A percentile compares a stretch with the other conserved stretches of the same genome.
phyloP scores from a whole-genome alignment of 2,113 vertebrate species.

The Myocastor coypus region DNA sequence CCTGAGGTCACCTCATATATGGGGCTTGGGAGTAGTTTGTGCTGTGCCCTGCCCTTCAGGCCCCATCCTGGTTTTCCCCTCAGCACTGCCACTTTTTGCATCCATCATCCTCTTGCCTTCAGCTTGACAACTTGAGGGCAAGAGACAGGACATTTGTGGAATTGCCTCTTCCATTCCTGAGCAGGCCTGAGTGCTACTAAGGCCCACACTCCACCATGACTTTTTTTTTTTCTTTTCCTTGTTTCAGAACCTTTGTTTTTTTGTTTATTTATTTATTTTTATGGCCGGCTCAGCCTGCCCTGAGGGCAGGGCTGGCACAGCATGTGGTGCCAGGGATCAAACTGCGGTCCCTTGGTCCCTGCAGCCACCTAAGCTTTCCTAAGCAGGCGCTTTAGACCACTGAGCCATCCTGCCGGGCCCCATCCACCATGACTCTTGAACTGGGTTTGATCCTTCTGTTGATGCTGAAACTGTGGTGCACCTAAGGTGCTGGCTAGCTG shows the following conservation, averaged over 20 bases:
- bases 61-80: neutral
- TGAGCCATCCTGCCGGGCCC: no score
- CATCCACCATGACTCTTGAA: neutral
- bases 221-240: no score
- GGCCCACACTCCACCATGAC: neutral
- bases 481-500: neutral
- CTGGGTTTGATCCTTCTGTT: neutral
- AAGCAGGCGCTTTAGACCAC: no score
- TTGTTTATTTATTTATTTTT: no score
- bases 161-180: neutral
- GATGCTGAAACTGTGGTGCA: neutral
- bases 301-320: no score
- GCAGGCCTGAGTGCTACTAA: neutral
- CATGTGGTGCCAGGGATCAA: no score
- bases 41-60: neutral
- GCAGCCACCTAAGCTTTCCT: no score
- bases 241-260: no score
- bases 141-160: neutral
- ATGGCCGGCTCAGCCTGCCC: no score
- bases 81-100: neutral
- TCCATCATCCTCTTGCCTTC: neutral
- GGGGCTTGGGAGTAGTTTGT: neutral
- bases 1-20: neutral
- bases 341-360: no score
- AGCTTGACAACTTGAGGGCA: neutral